These are phyloP conservation scores for Chelidonichthys spinosus DNA, from an alignment of 2,797 vertebrate species.

Conservation along the genomic window DNA sequence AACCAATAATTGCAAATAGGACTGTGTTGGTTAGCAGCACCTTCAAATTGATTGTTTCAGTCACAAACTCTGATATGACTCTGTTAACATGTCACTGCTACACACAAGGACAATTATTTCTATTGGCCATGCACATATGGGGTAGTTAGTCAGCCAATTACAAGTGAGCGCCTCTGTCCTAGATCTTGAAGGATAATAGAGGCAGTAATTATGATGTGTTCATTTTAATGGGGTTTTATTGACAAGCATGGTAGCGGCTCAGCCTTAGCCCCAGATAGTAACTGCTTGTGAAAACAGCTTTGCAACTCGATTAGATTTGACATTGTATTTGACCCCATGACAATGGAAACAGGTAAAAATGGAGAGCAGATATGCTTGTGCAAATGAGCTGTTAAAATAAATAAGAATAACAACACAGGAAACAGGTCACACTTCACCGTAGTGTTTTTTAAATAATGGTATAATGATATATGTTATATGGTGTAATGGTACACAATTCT, in stretches of 20 bases:
- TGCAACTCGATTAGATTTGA: conserved; percentile 78
- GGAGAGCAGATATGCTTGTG: not conserved
- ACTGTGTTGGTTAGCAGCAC: conserved; percentile 50
- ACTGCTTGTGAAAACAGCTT: conserved; percentile 76
- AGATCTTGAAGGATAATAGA: conserved; percentile 83
- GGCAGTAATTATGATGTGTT: conserved; percentile 83
- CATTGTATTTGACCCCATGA: conserved; percentile 71
- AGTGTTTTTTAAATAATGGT: no score
- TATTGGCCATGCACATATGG: conserved; percentile 79
- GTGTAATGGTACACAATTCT: no score
- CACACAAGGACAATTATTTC: conserved; percentile 82
- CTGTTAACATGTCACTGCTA: conserved; percentile 67
- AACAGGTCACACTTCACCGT: not conserved
- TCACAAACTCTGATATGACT: conserved; percentile 66
- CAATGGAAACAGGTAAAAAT: conserved; percentile 51
- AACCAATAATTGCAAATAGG: conserved; percentile 56
- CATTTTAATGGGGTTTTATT: conserved; percentile 84
- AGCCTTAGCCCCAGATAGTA: conserved; percentile 62
- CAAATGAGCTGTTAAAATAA: conserved; percentile 30
- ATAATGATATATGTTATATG: no score
- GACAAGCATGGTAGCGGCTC: conserved; percentile 73
- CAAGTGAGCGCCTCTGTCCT: conserved; percentile 66
- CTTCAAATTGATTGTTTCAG: conserved; percentile 74
- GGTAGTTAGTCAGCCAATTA: conserved; percentile 81
- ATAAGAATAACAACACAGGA: not conserved